Base-by-base conservation (phyloP, 1,140 invertebrate genomes). In the Cydia amplana region DNA sequence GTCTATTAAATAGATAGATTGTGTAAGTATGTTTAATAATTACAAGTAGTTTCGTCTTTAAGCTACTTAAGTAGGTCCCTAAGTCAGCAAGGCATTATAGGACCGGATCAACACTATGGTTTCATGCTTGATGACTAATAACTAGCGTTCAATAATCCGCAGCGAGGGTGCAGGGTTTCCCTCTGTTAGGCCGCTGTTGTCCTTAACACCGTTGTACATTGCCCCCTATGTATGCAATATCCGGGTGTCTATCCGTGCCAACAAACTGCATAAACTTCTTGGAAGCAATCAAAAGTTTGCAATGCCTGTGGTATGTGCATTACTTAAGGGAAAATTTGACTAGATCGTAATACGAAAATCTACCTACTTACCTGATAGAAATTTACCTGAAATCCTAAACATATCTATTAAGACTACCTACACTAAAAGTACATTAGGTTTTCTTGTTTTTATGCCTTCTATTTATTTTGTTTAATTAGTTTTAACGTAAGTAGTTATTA, bases 151-250 rank as follows among this genome's bases (percentile, higher is more conserved):
- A 23, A 60, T 60, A 60, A 60, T 60, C 55, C 55, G 20, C 51
- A 55, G 64, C 18, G 14, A 36, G 65, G 65, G 65, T 74, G 74
- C 84, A 81, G 49, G 87, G 87, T 78, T 90, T 90, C 87, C 87
- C 81, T 86, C 36, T 83, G 88, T 92, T 90, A 84, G 80, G 77
- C 78, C 82, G 81, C 83, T 70, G 89, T 92, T 84, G 89, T 87
- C 89, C 81, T 89, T 75, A 87, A 91, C 90, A 79, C 81, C 80
- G 78, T 79, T 40, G 16, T 64, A 73, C 60, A 73, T 78, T 76
- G 64, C 78, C 75, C 72, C 32, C 51, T 36, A 73, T 74, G 74
- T 76, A 77, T 73, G n/a, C 40, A 85, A 85, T 85, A 80, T 85
- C 83, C 83, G 82, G 77, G 70, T 79, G 78, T 83, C 80, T 70